Conservation (phyloP, 2,888 invertebrate genomes). For the Lordiphosa fenestrarum region DNA sequence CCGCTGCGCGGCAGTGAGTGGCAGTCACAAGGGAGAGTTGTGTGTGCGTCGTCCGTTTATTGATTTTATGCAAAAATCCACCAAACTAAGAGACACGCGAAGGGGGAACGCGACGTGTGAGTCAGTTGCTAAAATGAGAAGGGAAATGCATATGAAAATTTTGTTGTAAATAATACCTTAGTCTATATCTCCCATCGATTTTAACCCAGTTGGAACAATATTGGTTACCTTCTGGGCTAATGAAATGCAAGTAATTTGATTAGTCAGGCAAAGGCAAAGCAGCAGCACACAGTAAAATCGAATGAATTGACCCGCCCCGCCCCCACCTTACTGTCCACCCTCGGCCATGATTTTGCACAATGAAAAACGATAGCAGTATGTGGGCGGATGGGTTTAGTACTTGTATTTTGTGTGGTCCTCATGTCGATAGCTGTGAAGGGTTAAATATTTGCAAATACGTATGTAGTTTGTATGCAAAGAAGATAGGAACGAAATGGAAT, state of each 20-base stretch:
- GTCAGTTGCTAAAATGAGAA: constrained; percentile 45
- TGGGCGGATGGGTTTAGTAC: too few species aligned
- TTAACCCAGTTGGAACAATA: constrained; percentile 4
- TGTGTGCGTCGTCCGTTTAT: constrained; percentile 33
- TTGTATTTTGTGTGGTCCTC: too few species aligned
- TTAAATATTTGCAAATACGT: not conserved
- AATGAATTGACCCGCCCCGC: not conserved
- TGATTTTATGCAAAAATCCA: constrained; percentile 58
- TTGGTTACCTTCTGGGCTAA: constrained; percentile 17
- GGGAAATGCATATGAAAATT: constrained; percentile 13
- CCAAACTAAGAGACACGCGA: constrained; percentile 34
- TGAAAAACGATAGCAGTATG: not conserved
- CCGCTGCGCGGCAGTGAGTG: constrained; percentile 26
- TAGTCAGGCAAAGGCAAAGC: constrained; percentile 10
- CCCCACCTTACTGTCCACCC: not conserved
- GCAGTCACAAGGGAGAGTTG: constrained; percentile 14
- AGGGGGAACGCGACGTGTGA: constrained; percentile 32
- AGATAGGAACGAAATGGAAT: too few species aligned
- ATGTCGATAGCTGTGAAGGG: not conserved
- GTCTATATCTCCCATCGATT: constrained; percentile 27
- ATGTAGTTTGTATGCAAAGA: too few species aligned
- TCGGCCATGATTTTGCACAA: not conserved
- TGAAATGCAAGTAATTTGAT: constrained; percentile 40
- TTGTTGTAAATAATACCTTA: constrained; percentile 1
- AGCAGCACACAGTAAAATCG: constrained; percentile 1